Conservation (phyloP, 2,888 invertebrate genomes). For the Scaeva pyrastri region DNA sequence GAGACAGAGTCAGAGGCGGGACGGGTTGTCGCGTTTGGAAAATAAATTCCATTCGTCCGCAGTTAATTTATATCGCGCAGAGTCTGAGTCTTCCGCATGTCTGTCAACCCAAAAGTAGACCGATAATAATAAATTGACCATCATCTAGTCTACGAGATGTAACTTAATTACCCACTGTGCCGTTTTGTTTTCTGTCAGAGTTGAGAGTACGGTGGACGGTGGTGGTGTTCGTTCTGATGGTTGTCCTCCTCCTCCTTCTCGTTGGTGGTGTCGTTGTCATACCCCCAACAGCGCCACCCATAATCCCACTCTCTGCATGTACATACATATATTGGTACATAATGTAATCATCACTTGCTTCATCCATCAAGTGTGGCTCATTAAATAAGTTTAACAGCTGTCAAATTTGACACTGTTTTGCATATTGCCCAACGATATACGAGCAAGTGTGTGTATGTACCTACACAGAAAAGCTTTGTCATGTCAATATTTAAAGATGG, state of each 20-base stretch:
- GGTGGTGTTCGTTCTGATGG: constrained; percentile 8
- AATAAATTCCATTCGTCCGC: constrained; percentile 67
- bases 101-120: constrained; percentile 46
- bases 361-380: constrained; percentile 50
- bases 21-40: constrained; percentile 27
- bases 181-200: constrained; percentile 41
- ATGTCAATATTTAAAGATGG: constrained; percentile 16
- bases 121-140: constrained; percentile 60
- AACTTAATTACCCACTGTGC: constrained; percentile 55
- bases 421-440: constrained; percentile 12
- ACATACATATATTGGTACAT: neutral
- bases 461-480: neutral
- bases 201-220: too few species aligned
- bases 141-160: constrained; percentile 15
- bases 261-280: neutral
- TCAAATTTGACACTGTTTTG: constrained; percentile 60
- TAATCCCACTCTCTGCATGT: neutral
- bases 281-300: neutral
- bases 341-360: constrained; percentile 56
- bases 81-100: constrained; percentile 23
- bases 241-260: too few species aligned
- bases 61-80: constrained; percentile 57
- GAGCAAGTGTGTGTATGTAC: too few species aligned
- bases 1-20: too few species aligned
- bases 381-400: constrained; percentile 38